Percentiles rank a stretch among this genome's conserved stretches.
Conservation (phyloP, 2,797 vertebrate species). For the Moxostoma hubbsi region DNA sequence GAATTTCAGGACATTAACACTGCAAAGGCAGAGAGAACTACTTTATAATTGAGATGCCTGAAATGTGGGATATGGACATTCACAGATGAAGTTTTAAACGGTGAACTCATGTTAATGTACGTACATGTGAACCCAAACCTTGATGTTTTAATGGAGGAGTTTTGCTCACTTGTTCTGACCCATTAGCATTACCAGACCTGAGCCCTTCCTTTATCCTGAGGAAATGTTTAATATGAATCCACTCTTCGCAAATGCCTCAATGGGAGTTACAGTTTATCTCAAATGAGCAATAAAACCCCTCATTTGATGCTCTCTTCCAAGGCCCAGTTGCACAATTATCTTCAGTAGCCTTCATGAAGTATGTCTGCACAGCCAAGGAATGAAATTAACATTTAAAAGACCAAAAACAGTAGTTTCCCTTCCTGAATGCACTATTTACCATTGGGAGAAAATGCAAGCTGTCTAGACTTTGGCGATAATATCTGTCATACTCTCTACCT, state of each 20-base stretch:
- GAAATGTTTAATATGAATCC: slow-evolving; percentile 48
- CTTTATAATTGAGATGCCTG: slow-evolving; percentile 35
- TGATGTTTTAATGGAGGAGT: no score
- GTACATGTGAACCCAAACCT: no score
- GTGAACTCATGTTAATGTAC: no score
- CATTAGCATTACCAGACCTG: slow-evolving; percentile 18
- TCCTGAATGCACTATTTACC: slow-evolving; percentile 31
- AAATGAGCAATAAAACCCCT: slow-evolving; percentile 58
- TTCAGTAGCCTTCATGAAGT: slow-evolving; percentile 47
- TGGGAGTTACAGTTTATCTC: slow-evolving; percentile 43
- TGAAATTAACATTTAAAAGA: slow-evolving; percentile 33
- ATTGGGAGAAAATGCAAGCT: background rate
- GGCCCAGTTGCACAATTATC: slow-evolving; percentile 62
- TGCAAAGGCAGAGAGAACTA: slow-evolving; percentile 21
- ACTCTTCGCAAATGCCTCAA: slow-evolving; percentile 43
- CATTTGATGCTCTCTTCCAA: slow-evolving; percentile 45
- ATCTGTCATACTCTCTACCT: background rate
- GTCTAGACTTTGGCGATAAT: slow-evolving; percentile 18
- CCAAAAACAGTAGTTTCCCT: slow-evolving; percentile 22
- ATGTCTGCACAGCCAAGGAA: slow-evolving; percentile 31
- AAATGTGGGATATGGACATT: background rate
- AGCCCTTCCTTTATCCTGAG: slow-evolving; percentile 44
- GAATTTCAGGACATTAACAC: slow-evolving; percentile 14
- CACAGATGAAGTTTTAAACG: no score
- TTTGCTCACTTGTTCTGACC: slow-evolving; percentile 11